Percentiles rank a stretch among this genome's conserved stretches.
These are phyloP conservation scores for Stomatorhinus walkeri DNA, from an alignment of 2,797 vertebrate genomes.

Conservation along the genomic window DNA sequence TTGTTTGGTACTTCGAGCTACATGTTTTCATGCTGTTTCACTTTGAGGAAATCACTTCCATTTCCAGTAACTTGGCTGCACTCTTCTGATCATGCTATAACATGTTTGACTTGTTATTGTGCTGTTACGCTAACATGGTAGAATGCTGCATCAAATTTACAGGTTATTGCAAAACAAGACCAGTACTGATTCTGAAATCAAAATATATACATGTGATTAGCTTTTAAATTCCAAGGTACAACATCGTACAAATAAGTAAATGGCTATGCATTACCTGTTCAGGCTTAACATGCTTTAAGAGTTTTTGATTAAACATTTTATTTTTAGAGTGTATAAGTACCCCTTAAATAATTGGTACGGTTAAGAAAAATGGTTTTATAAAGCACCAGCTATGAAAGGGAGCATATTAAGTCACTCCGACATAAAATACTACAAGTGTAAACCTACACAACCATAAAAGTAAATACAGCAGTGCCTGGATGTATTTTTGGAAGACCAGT, in stretches of 20 bases:
- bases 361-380: background rate
- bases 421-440: background rate
- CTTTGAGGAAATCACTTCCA: background rate
- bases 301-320: background rate
- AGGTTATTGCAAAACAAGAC: conserved; percentile 1
- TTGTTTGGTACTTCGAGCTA: background rate
- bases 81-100: background rate
- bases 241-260: background rate
- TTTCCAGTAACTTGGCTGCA: background rate
- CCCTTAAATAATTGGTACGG: background rate
- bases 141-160: background rate
- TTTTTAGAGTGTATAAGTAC: background rate
- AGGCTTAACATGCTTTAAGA: background rate
- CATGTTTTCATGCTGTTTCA: background rate
- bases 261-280: background rate
- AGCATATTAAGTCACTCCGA: background rate
- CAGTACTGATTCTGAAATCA: background rate
- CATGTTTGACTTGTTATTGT: conserved; percentile 6
- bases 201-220: background rate
- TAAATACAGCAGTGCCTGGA: background rate
- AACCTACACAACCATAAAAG: background rate
- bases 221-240: background rate
- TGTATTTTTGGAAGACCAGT: background rate
- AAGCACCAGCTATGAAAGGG: background rate
- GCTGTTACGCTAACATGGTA: background rate